Base-by-base conservation (phyloP, 2,888 invertebrate genomes). In the Sarcophaga carnaria region DNA sequence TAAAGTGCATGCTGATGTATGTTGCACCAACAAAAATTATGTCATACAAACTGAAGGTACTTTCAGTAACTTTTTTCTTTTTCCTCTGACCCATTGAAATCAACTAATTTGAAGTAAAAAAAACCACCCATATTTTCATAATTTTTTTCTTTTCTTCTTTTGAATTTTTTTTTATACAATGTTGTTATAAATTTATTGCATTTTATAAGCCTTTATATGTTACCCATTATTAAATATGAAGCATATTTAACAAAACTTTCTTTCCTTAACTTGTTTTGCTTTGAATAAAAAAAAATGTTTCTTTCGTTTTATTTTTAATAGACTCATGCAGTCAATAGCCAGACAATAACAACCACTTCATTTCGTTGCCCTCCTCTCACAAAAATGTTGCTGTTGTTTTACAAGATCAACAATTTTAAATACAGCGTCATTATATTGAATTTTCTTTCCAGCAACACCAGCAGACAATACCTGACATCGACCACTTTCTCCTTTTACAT, bases 401-500 rank as follows among this genome's bases (percentile, higher is more conserved):
- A 71, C 78, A 81, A 87, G 78, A 75, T 79, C 78, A 84, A 87
- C 78, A 81, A 79, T 80, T 78, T 81, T 6, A 69, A 74, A 17
- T 0, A 49, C 12, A 54, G 71, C 59, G 45, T 59, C 17, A 63
- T 8, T 17, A 74, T 45, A 80, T 80, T 67, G 74, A 37, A 25
- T 75, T 76, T 63, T 79, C 75, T 75, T 77, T 82, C 49, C 64
- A 69, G 4, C 12, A 54, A 54, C 10, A 45, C 37, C 74, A 75
- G 17, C 74, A 79, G 71, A 77, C 72, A 47, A 60, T 77, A 66
- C 12, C 12, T 83, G 80, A 78, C 83, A 81, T 63, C 83, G 60
- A 63, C 81, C 66, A 79, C 87, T 87, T 87, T 87, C 87, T 87
- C 87, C 81, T 70, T 67, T 70, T 64, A 60, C 66, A 78, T 67